Evolutionary conservation across 2,797 vertebrate species (phyloP).

Genomic region (Sciurus vulgaris): DNA sequence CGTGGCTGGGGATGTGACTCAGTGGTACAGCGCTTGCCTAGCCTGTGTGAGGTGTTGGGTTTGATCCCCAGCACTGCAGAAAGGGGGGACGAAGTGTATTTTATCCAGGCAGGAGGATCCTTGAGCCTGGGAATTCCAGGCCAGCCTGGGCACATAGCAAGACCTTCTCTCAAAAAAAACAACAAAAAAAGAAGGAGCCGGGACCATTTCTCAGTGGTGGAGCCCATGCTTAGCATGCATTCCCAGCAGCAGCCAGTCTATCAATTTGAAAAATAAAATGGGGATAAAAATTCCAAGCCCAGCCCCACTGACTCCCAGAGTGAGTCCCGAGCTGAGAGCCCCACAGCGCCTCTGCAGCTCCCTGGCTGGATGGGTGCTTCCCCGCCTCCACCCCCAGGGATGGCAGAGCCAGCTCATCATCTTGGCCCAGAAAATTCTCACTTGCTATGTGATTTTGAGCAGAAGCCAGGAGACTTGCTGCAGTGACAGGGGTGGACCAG

Average conservation of each 20-base stretch:
- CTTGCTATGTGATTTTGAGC: background rate
- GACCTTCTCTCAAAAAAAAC: background rate
- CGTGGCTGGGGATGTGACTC: no score
- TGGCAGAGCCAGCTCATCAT: background rate
- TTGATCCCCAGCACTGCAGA: no score
- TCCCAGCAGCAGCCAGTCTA: no score
- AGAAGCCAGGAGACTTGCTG: background rate
- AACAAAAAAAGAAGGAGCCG: background rate
- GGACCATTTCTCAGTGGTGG: background rate
- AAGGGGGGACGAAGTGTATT: background rate
- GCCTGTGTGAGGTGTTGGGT: no score
- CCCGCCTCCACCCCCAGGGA: background rate
- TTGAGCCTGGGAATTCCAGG: no score
- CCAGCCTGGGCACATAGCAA: background rate
- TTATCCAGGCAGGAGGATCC: no score
- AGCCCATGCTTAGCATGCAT: background rate
- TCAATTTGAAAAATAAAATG: background rate
- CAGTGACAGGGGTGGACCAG: no score
- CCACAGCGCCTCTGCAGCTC: background rate
- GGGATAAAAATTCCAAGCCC: background rate
- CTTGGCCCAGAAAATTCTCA: background rate
- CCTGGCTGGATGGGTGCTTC: no score
- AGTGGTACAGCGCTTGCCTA: no score
- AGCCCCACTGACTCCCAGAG: background rate
- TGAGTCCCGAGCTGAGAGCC: background rate